These are phyloP conservation scores for Manis pentadactyla DNA, from an alignment of 2,797 vertebrate genomes.

Conservation along the genomic window DNA sequence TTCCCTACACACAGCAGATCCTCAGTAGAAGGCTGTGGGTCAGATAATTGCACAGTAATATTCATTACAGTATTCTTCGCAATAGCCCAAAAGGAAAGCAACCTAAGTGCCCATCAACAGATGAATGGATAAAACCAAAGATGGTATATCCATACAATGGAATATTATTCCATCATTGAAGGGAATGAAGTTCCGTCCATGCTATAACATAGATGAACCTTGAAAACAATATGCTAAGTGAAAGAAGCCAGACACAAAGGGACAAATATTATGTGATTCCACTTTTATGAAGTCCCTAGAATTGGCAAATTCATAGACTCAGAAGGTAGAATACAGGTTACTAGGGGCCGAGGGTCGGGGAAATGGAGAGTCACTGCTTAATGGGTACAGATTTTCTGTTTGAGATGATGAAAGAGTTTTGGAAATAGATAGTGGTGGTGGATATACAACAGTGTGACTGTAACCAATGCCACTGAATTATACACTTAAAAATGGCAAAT, in stretches of 20 bases:
- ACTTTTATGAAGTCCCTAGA: background rate
- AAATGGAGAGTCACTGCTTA: background rate
- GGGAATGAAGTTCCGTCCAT: background rate
- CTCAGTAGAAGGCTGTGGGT: background rate
- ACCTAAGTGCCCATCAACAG: background rate
- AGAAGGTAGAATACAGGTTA: background rate
- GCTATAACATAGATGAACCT: background rate
- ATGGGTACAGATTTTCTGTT: background rate
- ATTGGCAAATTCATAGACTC: background rate
- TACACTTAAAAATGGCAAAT: background rate
- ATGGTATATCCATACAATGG: no score
- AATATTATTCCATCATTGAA: background rate
- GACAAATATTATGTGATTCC: background rate
- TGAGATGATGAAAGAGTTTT: background rate
- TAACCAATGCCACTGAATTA: background rate
- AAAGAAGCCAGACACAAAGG: background rate
- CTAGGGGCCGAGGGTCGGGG: background rate
- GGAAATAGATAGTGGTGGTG: constrained; percentile 1
- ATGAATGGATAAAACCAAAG: background rate
- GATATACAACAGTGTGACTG: background rate
- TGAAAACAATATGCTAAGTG: background rate
- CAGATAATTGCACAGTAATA: background rate
- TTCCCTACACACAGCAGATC: background rate
- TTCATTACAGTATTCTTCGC: background rate
- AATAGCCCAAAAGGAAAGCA: background rate